Percentiles rank a stretch among this genome's conserved stretches.
phyloP scores from a whole-genome alignment of 2,113 vertebrate species.

The Arenaria interpres region DNA sequence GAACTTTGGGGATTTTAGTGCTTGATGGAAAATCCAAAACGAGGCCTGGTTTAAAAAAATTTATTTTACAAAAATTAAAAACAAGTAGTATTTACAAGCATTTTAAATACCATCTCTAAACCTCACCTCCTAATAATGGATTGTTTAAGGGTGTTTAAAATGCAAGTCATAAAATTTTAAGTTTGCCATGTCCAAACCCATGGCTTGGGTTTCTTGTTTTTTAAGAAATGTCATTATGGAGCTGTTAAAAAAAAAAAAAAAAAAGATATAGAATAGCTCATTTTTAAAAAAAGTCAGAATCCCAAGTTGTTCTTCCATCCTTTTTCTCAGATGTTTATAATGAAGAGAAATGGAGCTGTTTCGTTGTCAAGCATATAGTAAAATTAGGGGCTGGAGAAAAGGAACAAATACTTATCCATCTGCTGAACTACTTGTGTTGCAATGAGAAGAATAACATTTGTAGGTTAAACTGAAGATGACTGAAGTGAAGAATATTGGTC shows the following conservation, averaged over 20 bases:
- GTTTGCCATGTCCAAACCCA: neutral
- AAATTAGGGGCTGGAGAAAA: neutral
- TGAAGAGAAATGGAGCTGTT: neutral
- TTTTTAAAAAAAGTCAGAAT: neutral
- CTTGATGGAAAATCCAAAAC: constrained; percentile 58
- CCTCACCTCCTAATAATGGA: constrained; percentile 50
- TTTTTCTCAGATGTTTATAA: constrained; percentile 13
- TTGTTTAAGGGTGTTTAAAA: constrained; percentile 71
- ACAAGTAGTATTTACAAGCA: constrained; percentile 81
- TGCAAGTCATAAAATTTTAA: constrained; percentile 26
- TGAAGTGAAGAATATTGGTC: constrained; percentile 12
- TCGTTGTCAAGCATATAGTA: neutral
- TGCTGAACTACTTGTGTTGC: neutral
- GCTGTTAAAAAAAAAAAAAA: neutral
- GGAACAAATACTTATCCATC: neutral
- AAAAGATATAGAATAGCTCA: neutral
- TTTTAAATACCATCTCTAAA: constrained; percentile 78
- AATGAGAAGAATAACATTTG: neutral
- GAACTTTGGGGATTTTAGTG: neutral
- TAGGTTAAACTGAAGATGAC: constrained; percentile 17
- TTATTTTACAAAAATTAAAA: constrained; percentile 89
- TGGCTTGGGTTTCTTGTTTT: neutral
- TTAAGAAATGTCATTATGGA: neutral
- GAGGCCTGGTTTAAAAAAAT: constrained; percentile 70
- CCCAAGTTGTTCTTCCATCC: constrained; percentile 25